Conservation (phyloP, 2,797 vertebrate genomes). For the Propithecus deckenii region DNA sequence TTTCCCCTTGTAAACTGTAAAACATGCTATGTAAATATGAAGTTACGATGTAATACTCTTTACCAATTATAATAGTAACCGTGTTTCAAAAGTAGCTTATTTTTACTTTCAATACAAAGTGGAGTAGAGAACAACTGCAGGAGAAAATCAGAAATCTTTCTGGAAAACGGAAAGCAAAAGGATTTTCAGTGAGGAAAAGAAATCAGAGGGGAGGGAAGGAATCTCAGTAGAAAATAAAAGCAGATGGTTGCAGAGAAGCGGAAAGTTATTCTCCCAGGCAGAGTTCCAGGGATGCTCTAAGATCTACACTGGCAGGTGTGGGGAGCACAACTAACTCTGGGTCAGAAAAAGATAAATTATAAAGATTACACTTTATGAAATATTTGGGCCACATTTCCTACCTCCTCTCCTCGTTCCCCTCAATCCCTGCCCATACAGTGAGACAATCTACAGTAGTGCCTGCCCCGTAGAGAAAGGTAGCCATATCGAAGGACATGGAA, state of each 20-base stretch:
- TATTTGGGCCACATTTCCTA: neutral
- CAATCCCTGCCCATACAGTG: neutral
- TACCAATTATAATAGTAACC: neutral
- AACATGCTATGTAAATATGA: neutral
- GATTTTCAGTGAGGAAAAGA: neutral
- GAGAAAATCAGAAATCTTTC: neutral
- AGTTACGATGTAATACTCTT: neutral
- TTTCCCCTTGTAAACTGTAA: neutral
- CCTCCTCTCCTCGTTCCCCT: neutral
- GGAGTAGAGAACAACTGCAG: neutral
- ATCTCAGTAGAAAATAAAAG: neutral
- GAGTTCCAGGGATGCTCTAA: neutral
- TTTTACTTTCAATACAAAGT: slow-evolving; percentile 25
- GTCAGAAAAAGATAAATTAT: slow-evolving; percentile 10
- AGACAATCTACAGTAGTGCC: neutral
- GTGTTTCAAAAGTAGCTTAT: neutral
- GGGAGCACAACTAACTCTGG: neutral
- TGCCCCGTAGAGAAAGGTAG: neutral
- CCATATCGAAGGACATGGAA: neutral
- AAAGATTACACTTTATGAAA: neutral
- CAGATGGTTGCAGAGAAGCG: neutral
- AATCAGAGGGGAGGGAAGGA: neutral
- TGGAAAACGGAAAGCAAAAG: neutral
- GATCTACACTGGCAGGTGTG: neutral
- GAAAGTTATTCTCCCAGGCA: neutral